Evolutionary conservation across 2,797 vertebrate species (phyloP).

Genomic region (Bradypodion pumilum): DNA sequence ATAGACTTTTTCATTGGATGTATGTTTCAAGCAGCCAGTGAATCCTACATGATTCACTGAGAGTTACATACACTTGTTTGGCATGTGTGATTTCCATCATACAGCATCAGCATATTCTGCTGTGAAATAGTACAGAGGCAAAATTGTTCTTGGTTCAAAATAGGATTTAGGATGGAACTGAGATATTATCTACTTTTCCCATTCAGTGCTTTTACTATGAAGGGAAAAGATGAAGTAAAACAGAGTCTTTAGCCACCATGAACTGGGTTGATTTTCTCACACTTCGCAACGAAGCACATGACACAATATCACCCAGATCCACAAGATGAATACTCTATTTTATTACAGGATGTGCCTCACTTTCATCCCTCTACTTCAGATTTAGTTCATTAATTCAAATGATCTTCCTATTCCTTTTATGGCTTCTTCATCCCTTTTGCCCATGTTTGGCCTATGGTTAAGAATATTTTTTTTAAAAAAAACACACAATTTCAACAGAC

Average conservation of each 20-base stretch:
- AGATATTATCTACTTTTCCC: neutral
- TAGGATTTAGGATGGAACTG: neutral
- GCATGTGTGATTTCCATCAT: no score
- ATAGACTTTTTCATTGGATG: no score
- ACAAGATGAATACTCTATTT: neutral
- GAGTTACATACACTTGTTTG: no score
- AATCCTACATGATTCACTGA: no score
- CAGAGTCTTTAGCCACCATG: neutral
- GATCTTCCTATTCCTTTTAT: neutral
- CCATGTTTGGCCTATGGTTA: neutral
- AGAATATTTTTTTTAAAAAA: neutral
- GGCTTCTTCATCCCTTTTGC: neutral
- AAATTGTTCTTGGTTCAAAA: no score
- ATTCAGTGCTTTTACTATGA: neutral
- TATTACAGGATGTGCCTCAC: neutral
- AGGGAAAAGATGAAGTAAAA: neutral
- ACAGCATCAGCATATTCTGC: no score
- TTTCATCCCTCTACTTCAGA: neutral
- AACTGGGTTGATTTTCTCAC: neutral
- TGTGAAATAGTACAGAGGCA: no score
- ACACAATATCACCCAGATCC: neutral
- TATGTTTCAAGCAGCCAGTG: no score
- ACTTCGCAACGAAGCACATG: neutral
- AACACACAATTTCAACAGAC: no score
- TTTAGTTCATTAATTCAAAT: neutral